Base-by-base conservation (phyloP, 2,888 invertebrate species). In the Drosophila putrida region DNA sequence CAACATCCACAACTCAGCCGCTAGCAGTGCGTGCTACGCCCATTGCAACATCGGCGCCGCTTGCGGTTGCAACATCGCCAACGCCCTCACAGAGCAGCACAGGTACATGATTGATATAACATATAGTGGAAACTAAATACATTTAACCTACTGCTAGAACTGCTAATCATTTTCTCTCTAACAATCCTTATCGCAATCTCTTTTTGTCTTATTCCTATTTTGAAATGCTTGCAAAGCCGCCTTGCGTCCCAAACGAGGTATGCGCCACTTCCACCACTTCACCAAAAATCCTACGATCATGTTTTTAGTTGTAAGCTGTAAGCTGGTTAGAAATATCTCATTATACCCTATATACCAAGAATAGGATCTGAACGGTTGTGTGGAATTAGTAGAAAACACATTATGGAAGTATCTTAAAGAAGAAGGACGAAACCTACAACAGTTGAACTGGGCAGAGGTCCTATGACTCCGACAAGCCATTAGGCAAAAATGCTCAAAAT, bases 51-150 rank as follows among this genome's bases (percentile, higher is more conserved):
- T 75, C 88, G 11, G 84, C 87, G 0, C 83, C 82, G 5, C 78
- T 80, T 8, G 83, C 84, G 44, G 80, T 80, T 72, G 88, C 94
- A 63, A 94, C 94, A 11, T 95, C 95, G 27, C 95, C 95, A 55
- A 95, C 95, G 59, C 95, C 95, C 39, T 95, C 95, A 11, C 94
- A 94, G 90, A 90, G 94, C 66, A 95, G 95, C 64, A 94, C 94
- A 50, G 94, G 94, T 92, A 58, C 54, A 61, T 15, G 4, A 13
- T 4, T 8, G 4, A 8, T 3, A 1, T 10, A n/a, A n/a, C n/a
- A n/a, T 25, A 25, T 6, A 11, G 36, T 36, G n/a, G n/a, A 36
- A 38, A 53, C 28, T 38, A 15, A 28, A 27, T 43, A 25, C 25
- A 27, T 11, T 15, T 1, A 6, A 41, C 15, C 10, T 28, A 9